A percentile compares a stretch with the other conserved stretches of the same genome.
These are phyloP conservation scores for Astreopora myriophthalma DNA, from an alignment of 64 coral and sea anemone genomes.

Conservation along the genomic window DNA sequence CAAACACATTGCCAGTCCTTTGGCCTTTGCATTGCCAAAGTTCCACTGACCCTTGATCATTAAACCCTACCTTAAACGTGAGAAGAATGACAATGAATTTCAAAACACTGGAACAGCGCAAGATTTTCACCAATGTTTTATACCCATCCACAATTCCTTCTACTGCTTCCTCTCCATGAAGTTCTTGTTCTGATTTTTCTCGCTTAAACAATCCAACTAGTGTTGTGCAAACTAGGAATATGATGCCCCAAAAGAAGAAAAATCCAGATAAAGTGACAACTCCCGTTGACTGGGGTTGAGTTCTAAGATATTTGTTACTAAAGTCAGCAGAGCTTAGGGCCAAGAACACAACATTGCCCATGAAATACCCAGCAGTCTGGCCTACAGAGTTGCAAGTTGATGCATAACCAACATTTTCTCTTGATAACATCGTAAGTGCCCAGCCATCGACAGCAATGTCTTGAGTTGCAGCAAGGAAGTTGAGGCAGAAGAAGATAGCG, in stretches of 20 bases:
- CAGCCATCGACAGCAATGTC: constrained; percentile 99
- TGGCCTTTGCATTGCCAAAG: no score
- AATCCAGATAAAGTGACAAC: constrained; percentile 84
- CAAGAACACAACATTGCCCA: constrained; percentile 95
- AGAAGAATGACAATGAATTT: constrained; percentile 78
- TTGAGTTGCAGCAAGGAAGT: constrained; percentile 96
- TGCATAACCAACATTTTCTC: constrained; percentile 90
- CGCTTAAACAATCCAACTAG: constrained; percentile 89
- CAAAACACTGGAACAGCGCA: constrained; percentile 73
- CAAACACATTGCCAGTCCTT: no score
- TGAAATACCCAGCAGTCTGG: constrained; percentile 94
- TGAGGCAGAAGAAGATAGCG: constrained; percentile 85
- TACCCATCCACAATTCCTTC: constrained; percentile 87
- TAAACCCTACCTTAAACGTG: constrained; percentile 82
- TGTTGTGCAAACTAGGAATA: constrained; percentile 90
- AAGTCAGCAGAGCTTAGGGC: constrained; percentile 93
- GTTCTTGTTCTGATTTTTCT: constrained; percentile 76
- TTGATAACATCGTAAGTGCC: constrained; percentile 94
- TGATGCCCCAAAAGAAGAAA: constrained; percentile 91
- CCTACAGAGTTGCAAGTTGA: constrained; percentile 96
- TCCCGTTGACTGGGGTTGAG: constrained; percentile 64
- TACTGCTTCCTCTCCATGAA: constrained; percentile 48
- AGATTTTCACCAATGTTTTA: constrained; percentile 83
- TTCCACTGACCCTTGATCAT: not conserved
- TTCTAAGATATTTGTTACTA: constrained; percentile 86